Evolutionary conservation across 2,113 vertebrate species (phyloP), one percentile per base, ranked within the genome.

Genomic region (Python bivittatus): DNA sequence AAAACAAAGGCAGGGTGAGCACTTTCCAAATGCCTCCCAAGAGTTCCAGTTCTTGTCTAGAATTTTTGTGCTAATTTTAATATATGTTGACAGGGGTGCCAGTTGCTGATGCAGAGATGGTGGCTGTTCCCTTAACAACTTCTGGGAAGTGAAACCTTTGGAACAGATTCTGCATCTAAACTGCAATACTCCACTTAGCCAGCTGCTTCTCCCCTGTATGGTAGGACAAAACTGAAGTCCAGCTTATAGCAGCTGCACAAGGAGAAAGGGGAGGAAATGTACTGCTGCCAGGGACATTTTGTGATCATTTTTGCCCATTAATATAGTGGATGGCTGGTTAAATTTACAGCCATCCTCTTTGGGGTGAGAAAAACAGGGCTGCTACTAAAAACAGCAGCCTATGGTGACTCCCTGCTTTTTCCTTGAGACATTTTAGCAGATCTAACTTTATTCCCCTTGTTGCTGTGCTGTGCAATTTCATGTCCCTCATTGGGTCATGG

Each of bases 1-100:
- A 98, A 42, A 93, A 97, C 96, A 95, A 95, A 94, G 92, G 86
- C 87, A 97, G 98, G 97, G 99, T 99, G 93, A 92, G 91, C 93
- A 29, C 89, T 25, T 38, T 38, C 15, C 54, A 88, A 92, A 92
- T 20, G 7, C 52, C 33, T 57, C 54, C 11, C 25, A 33, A 33
- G n/a, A 57, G 23, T 33, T 64, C 79, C 13, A 12, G n/a, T 83
- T 83, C 86, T 83, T 29, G 22, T 61, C 72, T n/a, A 25, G 23
- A 23, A 88, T 23, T 27, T 25, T 58, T 57, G 52, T 87, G 20
- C 20, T 33, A 15, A 33, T 33, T 56, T 23, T 56, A 57, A 54
- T 86, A 42, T 58, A 25, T 88, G 22, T 44, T 88, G 33, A 58
- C 25, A 42, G 38, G 12, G 38, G 2, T 48, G 57, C 25, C 13